These are phyloP conservation scores for Drosophila kurseongensis DNA, from an alignment of 1,140 invertebrate genomes.

Conservation along the genomic window DNA sequence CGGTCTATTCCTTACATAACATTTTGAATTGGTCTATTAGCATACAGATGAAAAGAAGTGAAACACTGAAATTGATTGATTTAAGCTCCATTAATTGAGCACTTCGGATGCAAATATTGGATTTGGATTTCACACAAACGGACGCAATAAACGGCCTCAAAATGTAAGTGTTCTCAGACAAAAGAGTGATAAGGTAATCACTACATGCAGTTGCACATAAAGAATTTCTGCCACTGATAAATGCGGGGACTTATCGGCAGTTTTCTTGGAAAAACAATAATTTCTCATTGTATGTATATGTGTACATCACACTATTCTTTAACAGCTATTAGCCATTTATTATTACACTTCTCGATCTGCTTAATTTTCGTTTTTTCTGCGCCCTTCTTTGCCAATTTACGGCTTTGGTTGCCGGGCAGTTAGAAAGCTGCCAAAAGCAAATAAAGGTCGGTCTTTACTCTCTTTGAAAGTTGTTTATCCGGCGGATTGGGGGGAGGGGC, in stretches of 20 bases:
- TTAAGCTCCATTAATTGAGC: slow-evolving; percentile 34
- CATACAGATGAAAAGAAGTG: slow-evolving; percentile 17
- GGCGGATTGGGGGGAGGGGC: slow-evolving; percentile 4
- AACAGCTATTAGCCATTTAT: background rate
- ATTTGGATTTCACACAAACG: slow-evolving; percentile 8
- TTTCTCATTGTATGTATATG: background rate
- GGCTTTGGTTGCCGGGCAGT: slow-evolving; percentile 36
- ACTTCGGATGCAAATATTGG: slow-evolving; percentile 24
- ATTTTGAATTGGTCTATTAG: slow-evolving; percentile 34
- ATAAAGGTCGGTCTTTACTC: slow-evolving; percentile 65
- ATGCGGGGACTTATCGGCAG: slow-evolving; percentile 38
- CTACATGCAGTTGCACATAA: slow-evolving; percentile 14
- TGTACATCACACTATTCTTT: background rate
- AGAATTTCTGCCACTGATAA: slow-evolving; percentile 22
- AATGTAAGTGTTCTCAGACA: slow-evolving; percentile 39
- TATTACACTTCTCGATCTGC: slow-evolving; percentile 31
- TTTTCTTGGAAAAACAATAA: slow-evolving; percentile 42
- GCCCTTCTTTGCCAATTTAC: slow-evolving; percentile 69
- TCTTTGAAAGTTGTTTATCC: slow-evolving; percentile 54
- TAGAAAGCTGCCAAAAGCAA: slow-evolving; percentile 79
- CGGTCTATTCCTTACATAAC: slow-evolving; percentile 45
- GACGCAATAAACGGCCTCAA: slow-evolving; percentile 34
- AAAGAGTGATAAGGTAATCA: slow-evolving; percentile 18
- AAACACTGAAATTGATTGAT: slow-evolving; percentile 21
- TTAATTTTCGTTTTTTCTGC: slow-evolving; percentile 29